Conservation (phyloP, 1,140 invertebrate species). For the Drosophila athabasca region DNA sequence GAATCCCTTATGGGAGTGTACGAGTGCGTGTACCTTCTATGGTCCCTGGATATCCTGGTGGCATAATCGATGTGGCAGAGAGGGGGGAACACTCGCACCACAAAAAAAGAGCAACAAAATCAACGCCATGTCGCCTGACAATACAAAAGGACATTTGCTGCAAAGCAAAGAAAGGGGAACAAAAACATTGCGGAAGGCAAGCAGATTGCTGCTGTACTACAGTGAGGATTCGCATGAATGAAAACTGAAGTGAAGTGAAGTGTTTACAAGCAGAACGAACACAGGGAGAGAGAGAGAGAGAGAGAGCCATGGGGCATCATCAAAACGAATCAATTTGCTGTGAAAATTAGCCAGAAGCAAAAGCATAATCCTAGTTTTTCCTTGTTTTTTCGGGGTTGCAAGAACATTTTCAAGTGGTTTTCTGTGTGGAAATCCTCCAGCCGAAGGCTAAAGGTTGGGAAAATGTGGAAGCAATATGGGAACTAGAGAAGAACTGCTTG, state of each 20-base stretch:
- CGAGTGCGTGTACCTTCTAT: too few relatives aligned
- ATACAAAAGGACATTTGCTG: slow-evolving; percentile 55
- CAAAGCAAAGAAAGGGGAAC: slow-evolving; percentile 34
- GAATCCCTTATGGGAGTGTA: too few relatives aligned
- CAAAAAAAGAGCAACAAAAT: slow-evolving; percentile 59
- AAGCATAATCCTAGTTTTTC: slow-evolving; percentile 7
- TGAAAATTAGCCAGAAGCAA: slow-evolving; percentile 34
- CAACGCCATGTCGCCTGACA: slow-evolving; percentile 45
- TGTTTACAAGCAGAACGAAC: slow-evolving; percentile 19
- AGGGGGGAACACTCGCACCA: slow-evolving; percentile 29
- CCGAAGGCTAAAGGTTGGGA: too few relatives aligned
- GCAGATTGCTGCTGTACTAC: slow-evolving; percentile 11
- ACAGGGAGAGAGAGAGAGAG: neutral
- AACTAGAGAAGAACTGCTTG: too few relatives aligned
- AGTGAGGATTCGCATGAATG: slow-evolving; percentile 38
- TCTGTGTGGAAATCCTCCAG: neutral
- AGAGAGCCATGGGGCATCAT: slow-evolving; percentile 10
- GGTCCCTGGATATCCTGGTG: slow-evolving; percentile 24
- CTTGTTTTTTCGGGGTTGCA: slow-evolving; percentile 7
- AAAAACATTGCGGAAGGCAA: slow-evolving; percentile 20
- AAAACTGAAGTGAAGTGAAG: slow-evolving; percentile 15
- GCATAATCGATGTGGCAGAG: slow-evolving; percentile 47
- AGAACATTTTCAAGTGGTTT: neutral
- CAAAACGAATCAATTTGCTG: slow-evolving; percentile 37
- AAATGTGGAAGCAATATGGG: too few relatives aligned